Evolutionary conservation across 2,888 invertebrate genomes (phyloP).

Genomic region (Oasisia sp.): DNA sequence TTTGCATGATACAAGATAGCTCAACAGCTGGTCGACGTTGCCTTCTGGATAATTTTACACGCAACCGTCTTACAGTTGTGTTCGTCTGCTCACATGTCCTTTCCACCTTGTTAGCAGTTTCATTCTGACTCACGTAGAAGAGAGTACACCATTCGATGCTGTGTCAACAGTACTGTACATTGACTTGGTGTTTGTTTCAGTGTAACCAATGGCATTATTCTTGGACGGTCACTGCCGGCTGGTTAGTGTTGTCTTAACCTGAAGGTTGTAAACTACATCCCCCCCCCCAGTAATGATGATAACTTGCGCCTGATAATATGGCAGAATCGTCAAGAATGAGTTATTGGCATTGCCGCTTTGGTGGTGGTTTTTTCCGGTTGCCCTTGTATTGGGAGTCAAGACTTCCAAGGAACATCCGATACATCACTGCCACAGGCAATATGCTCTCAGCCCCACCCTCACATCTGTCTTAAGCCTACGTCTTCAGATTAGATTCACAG

Average conservation of each 20-base stretch:
- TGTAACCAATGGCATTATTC: no score
- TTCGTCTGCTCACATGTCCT: not conserved
- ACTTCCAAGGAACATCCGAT: not conserved
- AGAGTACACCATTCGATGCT: not conserved
- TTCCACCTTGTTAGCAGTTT: not conserved
- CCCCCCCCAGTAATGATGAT: not conserved
- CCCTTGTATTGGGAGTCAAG: not conserved
- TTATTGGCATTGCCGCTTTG: not conserved
- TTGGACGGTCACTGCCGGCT: no score
- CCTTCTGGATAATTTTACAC: conserved; percentile 10
- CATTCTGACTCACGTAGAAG: not conserved
- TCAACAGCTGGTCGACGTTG: not conserved
- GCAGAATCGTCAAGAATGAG: not conserved
- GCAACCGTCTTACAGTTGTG: not conserved
- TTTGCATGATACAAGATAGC: not conserved
- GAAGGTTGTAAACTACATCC: no score
- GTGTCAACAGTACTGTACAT: not conserved
- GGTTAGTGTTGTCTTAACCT: no score
- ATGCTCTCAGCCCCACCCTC: not conserved
- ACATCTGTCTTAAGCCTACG: not conserved
- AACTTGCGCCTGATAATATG: not conserved
- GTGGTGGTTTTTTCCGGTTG: not conserved
- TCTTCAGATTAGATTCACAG: not conserved
- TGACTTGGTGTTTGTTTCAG: not conserved
- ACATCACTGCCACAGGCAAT: not conserved